phyloP scores from a whole-genome alignment of 2,888 invertebrate species.

The Pseudococcus longispinus region DNA sequence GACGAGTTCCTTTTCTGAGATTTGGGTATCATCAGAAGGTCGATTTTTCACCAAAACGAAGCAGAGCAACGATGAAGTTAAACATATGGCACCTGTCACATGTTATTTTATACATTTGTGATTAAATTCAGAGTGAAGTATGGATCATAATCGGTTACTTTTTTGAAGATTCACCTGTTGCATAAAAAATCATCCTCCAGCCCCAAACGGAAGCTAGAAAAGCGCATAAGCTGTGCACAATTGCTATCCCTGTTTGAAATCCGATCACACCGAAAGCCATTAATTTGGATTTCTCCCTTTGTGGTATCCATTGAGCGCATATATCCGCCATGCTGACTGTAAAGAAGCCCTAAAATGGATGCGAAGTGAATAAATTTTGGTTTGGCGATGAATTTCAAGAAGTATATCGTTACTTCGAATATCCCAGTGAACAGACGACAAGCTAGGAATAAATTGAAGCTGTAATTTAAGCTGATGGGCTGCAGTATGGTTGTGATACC shows the following conservation, averaged over 20 bases:
- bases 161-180: neutral
- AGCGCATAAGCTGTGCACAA: neutral
- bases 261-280: neutral
- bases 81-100: neutral
- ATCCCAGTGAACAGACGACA: neutral
- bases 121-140: neutral
- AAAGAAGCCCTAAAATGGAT: neutral
- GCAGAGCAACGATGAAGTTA: neutral
- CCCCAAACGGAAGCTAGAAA: neutral
- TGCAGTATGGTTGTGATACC: constrained; percentile 82
- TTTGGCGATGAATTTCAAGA: too few relatives aligned
- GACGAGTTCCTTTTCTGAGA: neutral
- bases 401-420: neutral
- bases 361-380: too few relatives aligned
- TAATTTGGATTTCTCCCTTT: neutral
- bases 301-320: neutral
- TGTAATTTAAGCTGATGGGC: constrained; percentile 65
- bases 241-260: neutral
- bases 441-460: neutral
- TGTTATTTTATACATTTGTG: neutral
- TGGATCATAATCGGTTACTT: neutral
- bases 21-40: neutral
- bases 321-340: constrained; percentile 14
- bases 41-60: constrained; percentile 1
- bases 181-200: constrained; percentile 5